Evolutionary conservation across 2,888 invertebrate species (phyloP), one percentile per base, ranked within the genome.

Genomic region (Mimas tiliae): DNA sequence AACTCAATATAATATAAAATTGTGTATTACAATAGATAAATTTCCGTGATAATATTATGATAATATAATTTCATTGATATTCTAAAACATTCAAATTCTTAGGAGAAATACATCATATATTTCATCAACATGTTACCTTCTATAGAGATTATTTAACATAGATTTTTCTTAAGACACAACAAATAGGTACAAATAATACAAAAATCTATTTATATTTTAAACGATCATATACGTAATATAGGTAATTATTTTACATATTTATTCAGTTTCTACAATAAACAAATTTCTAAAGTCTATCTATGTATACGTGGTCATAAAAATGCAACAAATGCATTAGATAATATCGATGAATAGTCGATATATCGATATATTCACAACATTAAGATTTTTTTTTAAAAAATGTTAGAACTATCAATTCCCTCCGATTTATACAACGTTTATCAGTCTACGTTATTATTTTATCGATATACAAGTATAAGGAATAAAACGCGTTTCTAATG

Each of bases 301-400:
- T n/a, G n/a, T n/a, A 19, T 50, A 19, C 50, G 9, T 16, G 19
- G 50, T 1, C 19, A 19, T 16, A 45, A 21, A 21, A 55, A n/a
- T 53, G n/a, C 33, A 53, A n/a, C 1, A 53, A 53, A 53, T 55
- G 16, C 55, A 55, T 38, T 55, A 3, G 11, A 52, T 12, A 12
- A 12, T 27, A 38, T 55, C 55, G 38, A 53, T 52, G 14, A 52
- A 52, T 27, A 12, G 9, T 52, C 12, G 33, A 52, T 11, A 21
- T 42, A 42, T 58, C 42, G 42, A 55, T 58, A 19, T 6, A 6
- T 19, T 58, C 12, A 58, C 58, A 58, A 58, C 58, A 58, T 19
- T 11, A 11, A n/a, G 12, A 58, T 12, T 19, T n/a, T n/a, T n/a
- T n/a, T n/a, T n/a, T 19, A 58, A 42, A 58, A 58, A 55, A 53